Conservation (phyloP, 1,140 invertebrate genomes). For the Aleiodes sp. region DNA sequence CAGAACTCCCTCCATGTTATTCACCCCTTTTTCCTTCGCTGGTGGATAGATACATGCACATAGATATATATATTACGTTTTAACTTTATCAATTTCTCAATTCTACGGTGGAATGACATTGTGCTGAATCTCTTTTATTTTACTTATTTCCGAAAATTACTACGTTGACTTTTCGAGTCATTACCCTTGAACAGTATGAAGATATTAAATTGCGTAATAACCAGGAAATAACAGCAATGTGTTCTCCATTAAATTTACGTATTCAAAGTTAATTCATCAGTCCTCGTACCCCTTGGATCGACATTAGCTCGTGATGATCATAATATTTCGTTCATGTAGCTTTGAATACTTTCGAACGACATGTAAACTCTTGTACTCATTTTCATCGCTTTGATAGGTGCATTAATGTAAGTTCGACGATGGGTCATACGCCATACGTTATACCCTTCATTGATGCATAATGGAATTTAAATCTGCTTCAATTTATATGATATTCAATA, state of each 20-base stretch:
- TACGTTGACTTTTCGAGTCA: no score
- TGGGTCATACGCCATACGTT: constrained; percentile 25
- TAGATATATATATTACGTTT: constrained; percentile 36
- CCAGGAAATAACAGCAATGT: no score
- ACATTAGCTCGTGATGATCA: no score
- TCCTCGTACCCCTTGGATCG: no score
- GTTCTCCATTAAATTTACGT: no score
- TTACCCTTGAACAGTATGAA: no score
- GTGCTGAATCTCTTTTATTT: constrained; percentile 11
- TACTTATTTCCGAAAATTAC: no score
- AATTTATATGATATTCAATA: constrained; percentile 22
- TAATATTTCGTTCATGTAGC: no score
- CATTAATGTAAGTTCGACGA: constrained; percentile 32
- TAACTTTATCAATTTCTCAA: constrained; percentile 28
- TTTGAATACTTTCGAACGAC: not conserved
- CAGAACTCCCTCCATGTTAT: not conserved
- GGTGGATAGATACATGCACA: not conserved
- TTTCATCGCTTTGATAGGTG: not conserved
- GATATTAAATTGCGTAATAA: no score
- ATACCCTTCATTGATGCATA: constrained; percentile 47
- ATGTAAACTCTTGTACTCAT: constrained; percentile 5
- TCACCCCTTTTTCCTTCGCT: not conserved
- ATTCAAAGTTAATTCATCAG: no score
- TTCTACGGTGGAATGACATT: constrained; percentile 27
- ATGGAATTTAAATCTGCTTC: constrained; percentile 51